Percentiles rank a stretch among this genome's conserved stretches.
Evolutionary conservation across 2,113 vertebrate species (phyloP).

Genomic region (Toxostoma redivivum): DNA sequence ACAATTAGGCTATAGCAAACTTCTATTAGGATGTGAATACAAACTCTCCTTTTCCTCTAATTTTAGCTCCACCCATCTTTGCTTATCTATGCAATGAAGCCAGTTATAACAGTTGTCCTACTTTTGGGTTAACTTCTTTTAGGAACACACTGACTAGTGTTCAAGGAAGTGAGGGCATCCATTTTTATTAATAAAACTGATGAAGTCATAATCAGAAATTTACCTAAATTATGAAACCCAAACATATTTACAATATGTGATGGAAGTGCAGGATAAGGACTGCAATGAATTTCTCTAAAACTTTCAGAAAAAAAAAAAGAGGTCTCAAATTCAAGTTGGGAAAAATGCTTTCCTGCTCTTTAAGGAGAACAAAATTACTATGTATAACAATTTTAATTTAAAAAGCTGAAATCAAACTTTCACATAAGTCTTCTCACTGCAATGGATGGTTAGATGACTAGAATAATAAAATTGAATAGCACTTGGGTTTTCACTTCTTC

Average conservation of each 20-base stretch:
- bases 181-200: not conserved
- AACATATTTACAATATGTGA: not conserved
- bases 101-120: not conserved
- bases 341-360: not conserved
- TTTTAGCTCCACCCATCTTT: not conserved
- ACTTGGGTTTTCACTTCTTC: fast-evolving
- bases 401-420: not conserved
- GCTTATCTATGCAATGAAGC: not conserved
- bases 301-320: not conserved
- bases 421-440: not conserved
- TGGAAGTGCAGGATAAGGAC: fast-evolving
- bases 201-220: not conserved
- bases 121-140: not conserved
- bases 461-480: not conserved
- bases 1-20: not conserved
- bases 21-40: not conserved
- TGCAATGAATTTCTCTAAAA: not conserved
- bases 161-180: not conserved
- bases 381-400: not conserved
- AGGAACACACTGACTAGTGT: not conserved
- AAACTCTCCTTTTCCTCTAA: not conserved
- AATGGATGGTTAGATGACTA: not conserved
- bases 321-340: not conserved
- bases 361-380: not conserved
- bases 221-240: not conserved